phyloP scores from a whole-genome alignment of 2,113 vertebrate species.

The Zapus hudsonius region DNA sequence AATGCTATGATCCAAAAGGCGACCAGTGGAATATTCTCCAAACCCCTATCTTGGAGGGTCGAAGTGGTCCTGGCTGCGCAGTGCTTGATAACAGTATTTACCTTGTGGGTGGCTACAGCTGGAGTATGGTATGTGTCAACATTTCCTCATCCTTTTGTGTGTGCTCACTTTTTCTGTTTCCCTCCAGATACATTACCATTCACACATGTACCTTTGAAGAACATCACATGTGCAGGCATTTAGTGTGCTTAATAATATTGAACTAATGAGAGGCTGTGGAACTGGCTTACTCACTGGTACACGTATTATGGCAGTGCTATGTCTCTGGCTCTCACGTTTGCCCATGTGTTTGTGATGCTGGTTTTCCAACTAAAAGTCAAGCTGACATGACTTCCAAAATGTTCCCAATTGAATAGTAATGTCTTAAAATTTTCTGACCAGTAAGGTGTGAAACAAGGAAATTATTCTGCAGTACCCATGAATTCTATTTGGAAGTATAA shows the following conservation, averaged over 20 bases:
- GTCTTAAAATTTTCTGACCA: conserved; percentile 13
- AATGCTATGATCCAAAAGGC: conserved; percentile 98
- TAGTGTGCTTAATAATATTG: background rate
- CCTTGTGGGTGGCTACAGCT: conserved; percentile 98
- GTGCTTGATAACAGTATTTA: conserved; percentile 97
- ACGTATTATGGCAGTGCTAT: too few relatives aligned
- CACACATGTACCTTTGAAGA: background rate
- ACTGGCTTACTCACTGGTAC: background rate
- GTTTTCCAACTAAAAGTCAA: background rate
- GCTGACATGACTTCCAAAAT: background rate
- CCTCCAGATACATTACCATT: background rate
- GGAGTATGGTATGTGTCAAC: conserved; percentile 94
- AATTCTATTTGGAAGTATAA: background rate
- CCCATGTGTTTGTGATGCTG: background rate
- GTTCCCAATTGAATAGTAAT: background rate
- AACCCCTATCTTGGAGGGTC: conserved; percentile 97
- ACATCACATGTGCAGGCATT: background rate
- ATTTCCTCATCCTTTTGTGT: background rate
- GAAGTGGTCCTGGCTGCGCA: conserved; percentile 97
- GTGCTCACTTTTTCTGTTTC: background rate
- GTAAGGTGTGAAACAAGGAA: background rate
- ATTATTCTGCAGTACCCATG: background rate
- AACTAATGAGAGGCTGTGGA: background rate
- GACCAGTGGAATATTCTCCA: conserved; percentile 99
- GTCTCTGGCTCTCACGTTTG: background rate